phyloP scores from a whole-genome alignment of 2,888 invertebrate genomes.

The Byasa hedistus region DNA sequence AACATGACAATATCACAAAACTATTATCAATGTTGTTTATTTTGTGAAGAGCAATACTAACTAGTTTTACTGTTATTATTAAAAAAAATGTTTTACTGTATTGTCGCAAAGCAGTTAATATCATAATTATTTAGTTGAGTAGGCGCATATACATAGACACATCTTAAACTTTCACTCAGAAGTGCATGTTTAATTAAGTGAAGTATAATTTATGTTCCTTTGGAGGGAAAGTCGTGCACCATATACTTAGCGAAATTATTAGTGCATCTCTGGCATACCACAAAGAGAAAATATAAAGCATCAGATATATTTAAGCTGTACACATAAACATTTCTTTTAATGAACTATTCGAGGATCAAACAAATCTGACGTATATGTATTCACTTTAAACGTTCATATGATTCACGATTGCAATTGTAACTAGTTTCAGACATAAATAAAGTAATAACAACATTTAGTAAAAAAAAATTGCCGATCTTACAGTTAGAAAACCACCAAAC shows the following conservation, averaged over 20 bases:
- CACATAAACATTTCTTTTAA: neutral
- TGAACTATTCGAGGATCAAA: neutral
- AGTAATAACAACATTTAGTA: constrained; percentile 28
- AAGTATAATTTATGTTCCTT: constrained; percentile 36
- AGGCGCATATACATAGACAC: constrained; percentile 8
- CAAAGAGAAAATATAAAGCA: constrained; percentile 28
- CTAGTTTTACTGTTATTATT: too few relatives aligned
- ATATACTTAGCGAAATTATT: constrained; percentile 52
- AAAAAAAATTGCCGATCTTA: constrained; percentile 25
- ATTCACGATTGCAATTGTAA: constrained; percentile 30
- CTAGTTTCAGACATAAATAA: constrained; percentile 6
- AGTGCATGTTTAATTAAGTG: constrained; percentile 38
- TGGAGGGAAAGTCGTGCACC: constrained; percentile 37
- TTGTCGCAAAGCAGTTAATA: neutral
- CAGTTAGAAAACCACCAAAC: constrained; percentile 33
- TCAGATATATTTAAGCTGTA: neutral
- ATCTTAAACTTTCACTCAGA: constrained; percentile 38
- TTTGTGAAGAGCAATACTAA: too few relatives aligned
- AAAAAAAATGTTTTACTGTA: too few relatives aligned
- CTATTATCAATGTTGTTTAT: too few relatives aligned
- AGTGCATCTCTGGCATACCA: constrained; percentile 50
- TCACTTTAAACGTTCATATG: constrained; percentile 47
- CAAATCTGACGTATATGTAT: constrained; percentile 5
- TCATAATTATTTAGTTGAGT: constrained; percentile 6
- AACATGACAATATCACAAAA: too few relatives aligned